Base-by-base conservation (phyloP, 2,888 invertebrate species). In the Phaonia tiefii region DNA sequence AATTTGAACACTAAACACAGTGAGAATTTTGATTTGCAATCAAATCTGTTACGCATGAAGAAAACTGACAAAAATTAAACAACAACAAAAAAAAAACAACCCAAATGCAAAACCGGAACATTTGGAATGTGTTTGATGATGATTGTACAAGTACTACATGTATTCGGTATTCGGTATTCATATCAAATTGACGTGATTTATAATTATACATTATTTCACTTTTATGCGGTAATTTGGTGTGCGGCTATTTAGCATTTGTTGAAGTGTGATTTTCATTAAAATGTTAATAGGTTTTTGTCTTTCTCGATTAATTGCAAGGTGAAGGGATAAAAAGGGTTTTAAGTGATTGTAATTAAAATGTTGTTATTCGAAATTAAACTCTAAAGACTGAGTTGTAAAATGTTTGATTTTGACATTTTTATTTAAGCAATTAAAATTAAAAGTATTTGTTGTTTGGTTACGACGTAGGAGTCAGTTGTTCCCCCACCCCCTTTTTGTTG, bases 21-120 rank as follows among this genome's bases (percentile, higher is more conserved):
- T 66, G 54, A 56, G 65, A 73, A 73, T 66, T 54, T 56, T 73
- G 65, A 74, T 74, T 74, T 74, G 74, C 56, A 65, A 74, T 66
- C 56, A 66, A 66, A 74, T 66, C 56, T 17, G 66, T 51, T 65
- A 73, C 54, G 65, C 65, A 42, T 73, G 42, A 65, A 42, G 44
- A 15, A 65, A 39, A 44, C 25, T 8, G 54, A 1, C 49, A 15
- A n/a, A 46, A 15, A 46, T 17, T 1, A 46, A 46, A n/a, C n/a
- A 51, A 51, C 2, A 22, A 8, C 51, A 22, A 22, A 51, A 46
- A 46, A 20, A 2, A 49, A 31, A 31, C n/a, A 54, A 22, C 54
- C 25, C 5, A 54, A 25, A 3, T 5, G 4, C 17, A 54, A 54
- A 54, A 54, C 54, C 54, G 54, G 54, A 54, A 54, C 54, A 22